These are phyloP conservation scores for Sebastes paucispinis DNA, from an alignment of 2,797 vertebrate genomes.

Conservation along the genomic window DNA sequence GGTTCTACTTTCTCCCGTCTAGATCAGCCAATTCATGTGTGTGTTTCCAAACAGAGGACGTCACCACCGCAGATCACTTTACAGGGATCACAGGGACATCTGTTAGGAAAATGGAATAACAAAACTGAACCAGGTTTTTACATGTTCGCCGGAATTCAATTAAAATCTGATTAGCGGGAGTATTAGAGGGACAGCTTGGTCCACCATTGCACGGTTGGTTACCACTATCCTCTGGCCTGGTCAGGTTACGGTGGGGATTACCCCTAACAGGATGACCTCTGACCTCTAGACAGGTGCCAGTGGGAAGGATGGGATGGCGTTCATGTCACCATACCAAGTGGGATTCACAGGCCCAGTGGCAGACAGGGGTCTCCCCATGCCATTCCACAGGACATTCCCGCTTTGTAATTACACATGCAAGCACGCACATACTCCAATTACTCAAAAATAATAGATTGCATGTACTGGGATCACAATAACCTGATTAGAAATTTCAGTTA, in stretches of 20 bases:
- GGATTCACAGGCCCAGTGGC: constrained; percentile 57
- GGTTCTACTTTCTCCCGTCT: constrained; percentile 71
- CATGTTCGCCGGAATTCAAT: constrained; percentile 83
- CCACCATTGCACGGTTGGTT: constrained; percentile 49
- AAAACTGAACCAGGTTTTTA: constrained; percentile 84
- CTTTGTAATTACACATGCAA: constrained; percentile 54
- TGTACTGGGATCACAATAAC: constrained; percentile 20
- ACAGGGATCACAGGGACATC: constrained; percentile 84
- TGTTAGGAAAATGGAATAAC: constrained; percentile 86
- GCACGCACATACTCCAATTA: constrained; percentile 40
- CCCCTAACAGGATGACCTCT: constrained; percentile 72
- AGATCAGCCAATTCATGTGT: constrained; percentile 66
- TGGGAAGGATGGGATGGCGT: constrained; percentile 60
- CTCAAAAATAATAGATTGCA: constrained; percentile 21
- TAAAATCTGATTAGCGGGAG: constrained; percentile 79
- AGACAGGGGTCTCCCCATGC: constrained; percentile 43
- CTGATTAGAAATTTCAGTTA: neutral
- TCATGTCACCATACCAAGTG: constrained; percentile 64
- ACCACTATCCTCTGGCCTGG: constrained; percentile 63
- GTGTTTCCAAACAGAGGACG: constrained; percentile 78
- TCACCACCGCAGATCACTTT: constrained; percentile 82
- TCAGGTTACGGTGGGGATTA: constrained; percentile 79
- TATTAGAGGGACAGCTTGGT: constrained; percentile 65
- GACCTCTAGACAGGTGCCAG: constrained; percentile 75
- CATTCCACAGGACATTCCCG: constrained; percentile 60